phyloP scores from a whole-genome alignment of 2,797 vertebrate species.

The Scolopax rusticola region DNA sequence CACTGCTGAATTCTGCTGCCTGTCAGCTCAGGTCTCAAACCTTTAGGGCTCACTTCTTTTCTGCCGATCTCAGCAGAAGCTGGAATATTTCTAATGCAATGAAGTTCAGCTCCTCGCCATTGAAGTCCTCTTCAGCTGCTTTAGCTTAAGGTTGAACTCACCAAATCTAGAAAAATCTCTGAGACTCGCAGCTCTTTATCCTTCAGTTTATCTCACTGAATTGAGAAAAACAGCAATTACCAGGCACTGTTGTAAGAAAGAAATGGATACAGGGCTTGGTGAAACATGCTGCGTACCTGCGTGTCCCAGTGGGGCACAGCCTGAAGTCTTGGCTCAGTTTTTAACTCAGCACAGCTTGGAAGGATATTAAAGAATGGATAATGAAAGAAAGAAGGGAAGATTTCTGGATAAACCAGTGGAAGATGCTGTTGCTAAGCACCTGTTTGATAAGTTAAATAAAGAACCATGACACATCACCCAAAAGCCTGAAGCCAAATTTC shows the following conservation, averaged over 20 bases:
- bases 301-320: neutral
- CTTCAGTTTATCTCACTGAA: neutral
- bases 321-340: constrained; percentile 8
- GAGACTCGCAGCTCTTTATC: neutral
- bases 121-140: neutral
- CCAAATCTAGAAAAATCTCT: neutral
- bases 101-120: neutral
- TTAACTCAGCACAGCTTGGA: neutral
- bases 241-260: neutral
- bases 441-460: constrained; percentile 30
- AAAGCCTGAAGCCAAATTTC: constrained; percentile 19
- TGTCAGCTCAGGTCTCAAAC: neutral
- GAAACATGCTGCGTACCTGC: neutral
- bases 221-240: neutral
- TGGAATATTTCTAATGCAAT: neutral
- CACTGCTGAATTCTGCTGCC: neutral
- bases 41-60: neutral
- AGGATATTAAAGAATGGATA: neutral
- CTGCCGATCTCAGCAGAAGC: neutral
- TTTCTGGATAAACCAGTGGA: neutral
- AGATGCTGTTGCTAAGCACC: constrained; percentile 61
- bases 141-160: neutral
- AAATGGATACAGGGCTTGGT: neutral
- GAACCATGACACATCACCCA: neutral
- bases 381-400: neutral